Evolutionary conservation across 2,888 invertebrate species (phyloP).

Genomic region (Copidosoma aretas): DNA sequence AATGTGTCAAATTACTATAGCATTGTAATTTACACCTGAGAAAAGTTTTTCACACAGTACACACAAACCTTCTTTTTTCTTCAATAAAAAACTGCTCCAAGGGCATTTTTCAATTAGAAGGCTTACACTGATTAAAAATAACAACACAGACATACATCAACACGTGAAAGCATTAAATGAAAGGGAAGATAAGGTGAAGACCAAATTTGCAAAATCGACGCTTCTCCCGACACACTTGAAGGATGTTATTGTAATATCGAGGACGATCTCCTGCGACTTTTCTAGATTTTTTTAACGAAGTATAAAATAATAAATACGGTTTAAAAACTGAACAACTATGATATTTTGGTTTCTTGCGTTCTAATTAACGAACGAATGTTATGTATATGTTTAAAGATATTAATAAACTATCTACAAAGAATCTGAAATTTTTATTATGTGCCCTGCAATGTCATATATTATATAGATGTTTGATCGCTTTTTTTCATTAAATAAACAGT

Average conservation of each 20-base stretch:
- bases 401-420: constrained; percentile 40
- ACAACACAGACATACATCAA: constrained; percentile 5
- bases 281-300: constrained; percentile 38
- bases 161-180: constrained; percentile 6
- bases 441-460: constrained; percentile 60
- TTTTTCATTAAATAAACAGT: too few relatives aligned
- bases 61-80: constrained; percentile 26
- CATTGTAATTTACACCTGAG: constrained; percentile 35
- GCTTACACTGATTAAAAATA: constrained; percentile 20
- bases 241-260: constrained; percentile 28
- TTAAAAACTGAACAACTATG: constrained; percentile 11
- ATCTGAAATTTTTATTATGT: constrained; percentile 27
- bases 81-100: constrained; percentile 22
- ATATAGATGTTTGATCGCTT: too few relatives aligned
- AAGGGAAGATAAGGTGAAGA: constrained; percentile 22
- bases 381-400: constrained; percentile 40
- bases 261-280: constrained; percentile 34
- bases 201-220: constrained; percentile 19
- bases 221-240: constrained; percentile 26
- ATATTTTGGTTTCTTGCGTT: constrained; percentile 36
- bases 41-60: constrained; percentile 30
- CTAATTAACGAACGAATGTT: constrained; percentile 38
- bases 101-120: constrained; percentile 17
- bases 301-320: constrained; percentile 16
- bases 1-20: constrained; percentile 57